Evolutionary conservation across 2,888 invertebrate genomes (phyloP), one percentile per base, ranked within the genome.

Genomic region (Fragum fragum): DNA sequence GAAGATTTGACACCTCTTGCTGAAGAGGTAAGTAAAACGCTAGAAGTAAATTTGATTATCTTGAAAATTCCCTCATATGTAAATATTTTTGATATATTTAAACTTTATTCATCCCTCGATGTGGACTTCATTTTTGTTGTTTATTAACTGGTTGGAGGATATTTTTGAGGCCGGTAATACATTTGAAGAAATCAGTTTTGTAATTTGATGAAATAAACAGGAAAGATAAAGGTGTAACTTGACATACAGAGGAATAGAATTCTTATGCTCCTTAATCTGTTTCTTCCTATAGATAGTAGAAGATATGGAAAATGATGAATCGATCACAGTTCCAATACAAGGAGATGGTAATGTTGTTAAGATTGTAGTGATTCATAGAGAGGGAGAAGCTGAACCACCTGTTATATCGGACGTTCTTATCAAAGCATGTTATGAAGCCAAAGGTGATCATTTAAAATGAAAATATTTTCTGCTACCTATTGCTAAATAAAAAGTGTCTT

Each of bases 341-440:
- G 73, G 63, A 32, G 63, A 63, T 2, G 73, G 73, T n/a, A 73
- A 73, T 53, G 63, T 66, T 18, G 29, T 73, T 16, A 63, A 47
- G 23, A 63, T 73, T 23, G 61, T 39, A 26, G 47, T 73, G 7
- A 52, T 29, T 9, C 36, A 73, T 47, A 52, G 63, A 32, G 73
- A 63, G 9, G 52, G 28, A 18, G 47, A 47, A 32, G 16, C 63
- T 28, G 61, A 73, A 14, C 14, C 61, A 23, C 66, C 73, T 14
- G 21, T 57, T 16, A 61, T 73, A 18, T 73, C 57, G 1, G 73
- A 73, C 26, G 59, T 73, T 26, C 73, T 73, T 14, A 73, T 73
- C 7, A 73, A 73, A 32, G 73, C 73, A n/a, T 73, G 73, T 53
- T 73, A 61, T 23, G 63, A 73, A 21, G 29, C 23, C 1, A 42